These are phyloP conservation scores for Sthenelais limicola DNA, from an alignment of 2,888 invertebrate genomes.

Conservation along the genomic window DNA sequence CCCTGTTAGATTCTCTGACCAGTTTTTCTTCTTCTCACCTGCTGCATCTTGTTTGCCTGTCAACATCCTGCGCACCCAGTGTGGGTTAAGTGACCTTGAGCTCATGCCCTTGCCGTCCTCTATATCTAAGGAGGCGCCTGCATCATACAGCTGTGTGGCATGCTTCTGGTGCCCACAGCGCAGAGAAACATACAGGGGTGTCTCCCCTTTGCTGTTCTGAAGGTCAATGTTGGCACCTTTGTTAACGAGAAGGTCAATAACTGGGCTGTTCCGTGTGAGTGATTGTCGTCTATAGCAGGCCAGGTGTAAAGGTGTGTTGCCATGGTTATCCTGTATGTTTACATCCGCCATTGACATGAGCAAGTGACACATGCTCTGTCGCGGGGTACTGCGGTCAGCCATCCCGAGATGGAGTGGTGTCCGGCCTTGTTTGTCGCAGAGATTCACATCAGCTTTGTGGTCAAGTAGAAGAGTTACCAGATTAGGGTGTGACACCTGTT, in stretches of 20 bases:
- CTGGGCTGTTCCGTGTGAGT: neutral
- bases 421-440: conserved; percentile 14
- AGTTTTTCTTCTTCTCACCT: no score
- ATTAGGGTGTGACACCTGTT: neutral
- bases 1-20: no score
- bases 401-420: conserved; percentile 13
- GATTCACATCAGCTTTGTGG: conserved; percentile 19
- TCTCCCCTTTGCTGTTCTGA: neutral
- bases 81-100: no score
- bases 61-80: no score
- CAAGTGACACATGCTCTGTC: conserved; percentile 20
- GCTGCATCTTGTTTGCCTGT: no score
- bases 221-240: conserved; percentile 9
- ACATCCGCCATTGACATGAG: conserved; percentile 20
- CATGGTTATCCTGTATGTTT: conserved; percentile 1
- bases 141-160: neutral
- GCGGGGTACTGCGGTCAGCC: neutral
- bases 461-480: conserved; percentile 8
- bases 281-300: conserved; percentile 2
- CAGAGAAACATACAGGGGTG: conserved; percentile 4
- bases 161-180: conserved; percentile 10
- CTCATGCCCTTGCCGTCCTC: no score
- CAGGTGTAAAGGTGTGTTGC: conserved; percentile 13
- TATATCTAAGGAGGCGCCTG: no score
- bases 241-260: conserved; percentile 11